A percentile compares a stretch with the other conserved stretches of the same genome.
Evolutionary conservation across 2,113 vertebrate genomes (phyloP).

Genomic region (Sceloporus tristichus): DNA sequence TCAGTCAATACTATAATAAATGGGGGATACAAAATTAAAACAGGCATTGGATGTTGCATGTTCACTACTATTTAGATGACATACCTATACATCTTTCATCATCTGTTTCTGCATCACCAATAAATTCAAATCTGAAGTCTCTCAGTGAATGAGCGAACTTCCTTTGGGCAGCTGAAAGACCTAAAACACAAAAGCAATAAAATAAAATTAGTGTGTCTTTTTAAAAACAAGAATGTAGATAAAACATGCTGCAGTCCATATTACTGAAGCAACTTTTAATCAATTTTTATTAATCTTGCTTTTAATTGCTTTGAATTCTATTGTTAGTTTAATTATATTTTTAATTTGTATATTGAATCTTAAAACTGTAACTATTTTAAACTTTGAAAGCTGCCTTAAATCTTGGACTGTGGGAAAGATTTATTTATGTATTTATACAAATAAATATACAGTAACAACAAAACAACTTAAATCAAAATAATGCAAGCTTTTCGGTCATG

Average conservation of each 20-base stretch:
- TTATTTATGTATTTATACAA: neutral
- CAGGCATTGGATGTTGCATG: neutral
- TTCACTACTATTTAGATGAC: slow-evolving; percentile 44
- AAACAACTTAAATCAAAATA: neutral
- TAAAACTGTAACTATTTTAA: too few relatives aligned
- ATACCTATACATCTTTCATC: slow-evolving; percentile 95
- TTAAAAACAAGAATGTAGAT: neutral
- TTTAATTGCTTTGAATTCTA: neutral
- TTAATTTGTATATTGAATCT: too few relatives aligned
- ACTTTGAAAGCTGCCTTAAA: too few relatives aligned
- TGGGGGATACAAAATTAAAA: neutral
- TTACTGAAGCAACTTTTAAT: neutral
- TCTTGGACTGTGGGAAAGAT: neutral
- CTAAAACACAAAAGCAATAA: slow-evolving; percentile 74
- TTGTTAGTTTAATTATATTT: too few relatives aligned
- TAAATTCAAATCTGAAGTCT: slow-evolving; percentile 97
- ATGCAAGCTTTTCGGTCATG: neutral
- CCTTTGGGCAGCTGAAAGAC: slow-evolving; percentile 90
- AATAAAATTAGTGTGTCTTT: neutral
- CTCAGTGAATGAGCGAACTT: slow-evolving; percentile 95
- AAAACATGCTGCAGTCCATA: neutral
- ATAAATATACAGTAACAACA: too few relatives aligned
- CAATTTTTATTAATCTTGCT: neutral
- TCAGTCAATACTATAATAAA: neutral
- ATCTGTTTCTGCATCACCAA: slow-evolving; percentile 96